phyloP scores from a whole-genome alignment of 2,888 invertebrate species.

The Tipula unca region DNA sequence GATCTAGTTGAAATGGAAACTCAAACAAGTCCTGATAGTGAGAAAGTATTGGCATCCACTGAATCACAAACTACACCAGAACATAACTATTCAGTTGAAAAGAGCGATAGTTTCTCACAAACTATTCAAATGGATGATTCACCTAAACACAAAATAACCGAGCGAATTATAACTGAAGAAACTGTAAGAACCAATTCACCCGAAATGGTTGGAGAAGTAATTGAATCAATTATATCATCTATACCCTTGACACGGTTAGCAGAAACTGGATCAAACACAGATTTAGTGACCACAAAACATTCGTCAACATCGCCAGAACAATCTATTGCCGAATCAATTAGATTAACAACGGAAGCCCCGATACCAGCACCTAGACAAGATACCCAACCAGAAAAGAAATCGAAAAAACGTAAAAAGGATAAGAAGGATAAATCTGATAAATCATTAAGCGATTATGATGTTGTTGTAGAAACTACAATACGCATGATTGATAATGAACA shows the following conservation, averaged over 20 bases:
- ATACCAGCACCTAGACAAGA: not conserved
- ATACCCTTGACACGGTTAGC: not conserved
- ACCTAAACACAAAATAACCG: not conserved
- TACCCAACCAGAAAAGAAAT: not conserved
- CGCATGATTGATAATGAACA: not conserved
- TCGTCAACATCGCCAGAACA: not conserved
- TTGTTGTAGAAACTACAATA: constrained; percentile 15
- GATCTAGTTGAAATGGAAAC: constrained; percentile 35
- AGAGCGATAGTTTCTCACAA: constrained; percentile 23
- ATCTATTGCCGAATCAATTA: not conserved
- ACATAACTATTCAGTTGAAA: constrained; percentile 18
- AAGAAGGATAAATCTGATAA: constrained; percentile 1
- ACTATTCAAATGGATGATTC: not conserved
- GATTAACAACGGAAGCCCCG: not conserved
- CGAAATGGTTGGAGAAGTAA: not conserved
- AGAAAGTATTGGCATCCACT: constrained; percentile 31
- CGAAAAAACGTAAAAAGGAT: not conserved
- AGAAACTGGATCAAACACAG: not conserved
- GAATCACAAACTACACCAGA: constrained; percentile 35
- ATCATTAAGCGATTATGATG: not conserved
- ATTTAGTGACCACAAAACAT: not conserved
- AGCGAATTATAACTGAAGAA: not conserved
- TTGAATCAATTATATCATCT: not conserved
- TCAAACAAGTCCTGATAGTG: constrained; percentile 33
- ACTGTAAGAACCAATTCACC: not conserved